Evolutionary conservation across 2,113 vertebrate genomes (phyloP).

Genomic region (Daubentonia madagascariensis): DNA sequence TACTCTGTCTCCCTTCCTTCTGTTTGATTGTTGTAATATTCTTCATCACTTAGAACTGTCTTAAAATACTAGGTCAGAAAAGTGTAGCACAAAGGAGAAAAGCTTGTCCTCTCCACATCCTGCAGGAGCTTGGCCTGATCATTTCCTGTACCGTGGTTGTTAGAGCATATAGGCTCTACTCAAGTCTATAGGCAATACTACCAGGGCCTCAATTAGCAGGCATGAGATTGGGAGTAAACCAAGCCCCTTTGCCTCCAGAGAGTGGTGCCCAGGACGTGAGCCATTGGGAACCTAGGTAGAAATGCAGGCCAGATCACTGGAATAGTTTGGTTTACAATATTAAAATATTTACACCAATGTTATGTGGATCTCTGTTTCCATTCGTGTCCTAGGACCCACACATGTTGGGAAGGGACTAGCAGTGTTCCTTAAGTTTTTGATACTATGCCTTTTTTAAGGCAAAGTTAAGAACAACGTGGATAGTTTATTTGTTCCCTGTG

Average conservation of each 20-base stretch:
- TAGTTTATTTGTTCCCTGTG: background rate
- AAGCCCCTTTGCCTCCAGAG: background rate
- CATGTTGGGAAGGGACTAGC: too few relatives aligned
- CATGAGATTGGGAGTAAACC: background rate
- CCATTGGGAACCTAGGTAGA: background rate
- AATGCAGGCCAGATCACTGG: background rate
- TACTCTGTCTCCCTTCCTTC: too few relatives aligned
- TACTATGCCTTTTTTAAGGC: background rate
- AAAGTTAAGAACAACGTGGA: background rate
- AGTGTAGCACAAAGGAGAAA: too few relatives aligned
- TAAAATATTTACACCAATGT: background rate
- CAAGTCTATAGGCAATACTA: background rate
- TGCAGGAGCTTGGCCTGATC: background rate
- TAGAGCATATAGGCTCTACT: too few relatives aligned
- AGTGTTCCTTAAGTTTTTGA: background rate
- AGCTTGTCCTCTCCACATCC: too few relatives aligned
- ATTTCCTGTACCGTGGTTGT: background rate
- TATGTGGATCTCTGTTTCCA: background rate
- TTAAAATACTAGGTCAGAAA: background rate
- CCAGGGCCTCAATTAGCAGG: background rate
- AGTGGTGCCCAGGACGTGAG: background rate
- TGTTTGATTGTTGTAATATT: background rate
- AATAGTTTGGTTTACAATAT: background rate
- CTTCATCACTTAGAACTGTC: background rate
- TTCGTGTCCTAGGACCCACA: background rate